Evolutionary conservation across 2,797 vertebrate genomes (phyloP).

Genomic region (Bovichtus diacanthus): DNA sequence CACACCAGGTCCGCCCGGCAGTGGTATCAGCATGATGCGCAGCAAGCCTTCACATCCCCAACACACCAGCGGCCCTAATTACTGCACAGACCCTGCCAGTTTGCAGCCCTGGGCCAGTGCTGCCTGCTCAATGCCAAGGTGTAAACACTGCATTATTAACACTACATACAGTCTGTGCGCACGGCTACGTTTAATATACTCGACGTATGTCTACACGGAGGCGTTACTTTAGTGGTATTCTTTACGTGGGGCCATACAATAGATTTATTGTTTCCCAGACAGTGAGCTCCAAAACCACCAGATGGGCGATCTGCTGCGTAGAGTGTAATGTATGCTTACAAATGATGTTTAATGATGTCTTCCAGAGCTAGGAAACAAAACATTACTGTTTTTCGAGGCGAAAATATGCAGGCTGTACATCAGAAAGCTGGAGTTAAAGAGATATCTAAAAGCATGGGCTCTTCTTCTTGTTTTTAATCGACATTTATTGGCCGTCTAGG

Average conservation of each 20-base stretch:
- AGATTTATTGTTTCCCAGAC: constrained; percentile 73
- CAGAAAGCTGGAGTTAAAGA: constrained; percentile 41
- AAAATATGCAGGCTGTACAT: constrained; percentile 47
- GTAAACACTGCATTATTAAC: constrained; percentile 84
- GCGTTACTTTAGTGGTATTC: constrained; percentile 53
- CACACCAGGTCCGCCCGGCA: constrained; percentile 44
- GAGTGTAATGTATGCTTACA: constrained; percentile 76
- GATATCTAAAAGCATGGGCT: constrained; percentile 17
- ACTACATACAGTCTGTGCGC: constrained; percentile 67
- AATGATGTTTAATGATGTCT: constrained; percentile 81
- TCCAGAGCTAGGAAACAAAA: constrained; percentile 68
- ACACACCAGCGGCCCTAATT: constrained; percentile 74
- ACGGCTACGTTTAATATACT: constrained; percentile 55
- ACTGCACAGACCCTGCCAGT: constrained; percentile 71
- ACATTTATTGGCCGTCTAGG: constrained; percentile 52
- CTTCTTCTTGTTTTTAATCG: constrained; percentile 41
- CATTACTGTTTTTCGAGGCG: constrained; percentile 66
- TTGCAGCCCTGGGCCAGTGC: constrained; percentile 65
- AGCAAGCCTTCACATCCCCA: constrained; percentile 60
- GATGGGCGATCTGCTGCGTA: constrained; percentile 76
- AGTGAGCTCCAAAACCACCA: constrained; percentile 64
- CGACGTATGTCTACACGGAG: constrained; percentile 58
- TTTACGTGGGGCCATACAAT: constrained; percentile 61
- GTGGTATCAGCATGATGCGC: constrained; percentile 67
- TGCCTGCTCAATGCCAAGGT: constrained; percentile 71